These are phyloP conservation scores for Tragelaphus strepsiceros DNA, from an alignment of 2,113 vertebrate species.

Conservation along the genomic window DNA sequence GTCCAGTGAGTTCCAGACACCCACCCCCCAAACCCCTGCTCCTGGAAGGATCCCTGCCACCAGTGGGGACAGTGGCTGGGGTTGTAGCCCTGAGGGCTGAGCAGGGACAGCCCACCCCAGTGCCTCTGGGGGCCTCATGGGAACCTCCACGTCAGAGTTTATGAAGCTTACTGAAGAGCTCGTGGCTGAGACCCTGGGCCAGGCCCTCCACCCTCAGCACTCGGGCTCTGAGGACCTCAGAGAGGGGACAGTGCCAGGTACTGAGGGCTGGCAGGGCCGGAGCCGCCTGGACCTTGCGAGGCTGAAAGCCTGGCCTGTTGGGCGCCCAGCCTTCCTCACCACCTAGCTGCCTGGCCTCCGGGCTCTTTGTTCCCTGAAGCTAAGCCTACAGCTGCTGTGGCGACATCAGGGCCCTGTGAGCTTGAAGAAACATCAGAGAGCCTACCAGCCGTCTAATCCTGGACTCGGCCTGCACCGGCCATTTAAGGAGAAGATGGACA, in stretches of 20 bases:
- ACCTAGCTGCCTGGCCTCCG: background rate
- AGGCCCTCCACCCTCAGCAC: background rate
- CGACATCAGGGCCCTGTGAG: background rate
- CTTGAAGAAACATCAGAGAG: conserved; percentile 10
- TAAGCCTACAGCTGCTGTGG: background rate
- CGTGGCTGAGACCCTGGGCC: background rate
- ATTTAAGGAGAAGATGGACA: background rate
- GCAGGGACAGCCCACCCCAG: background rate
- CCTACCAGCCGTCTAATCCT: background rate
- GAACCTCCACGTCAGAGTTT: fast-evolving
- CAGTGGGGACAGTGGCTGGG: no score
- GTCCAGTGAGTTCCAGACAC: background rate
- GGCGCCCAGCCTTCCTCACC: no score
- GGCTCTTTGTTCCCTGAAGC: background rate
- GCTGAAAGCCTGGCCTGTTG: background rate
- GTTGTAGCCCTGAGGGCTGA: background rate
- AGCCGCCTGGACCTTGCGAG: fast-evolving
- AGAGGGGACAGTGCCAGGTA: background rate
- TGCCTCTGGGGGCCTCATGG: background rate
- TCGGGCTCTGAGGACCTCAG: background rate
- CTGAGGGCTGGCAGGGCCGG: background rate
- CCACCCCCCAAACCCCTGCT: background rate
- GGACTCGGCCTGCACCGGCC: background rate
- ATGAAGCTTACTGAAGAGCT: background rate
- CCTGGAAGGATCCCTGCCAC: background rate